Conservation (phyloP, 2,797 vertebrate genomes). For the Enteromius thamalakanensis region DNA sequence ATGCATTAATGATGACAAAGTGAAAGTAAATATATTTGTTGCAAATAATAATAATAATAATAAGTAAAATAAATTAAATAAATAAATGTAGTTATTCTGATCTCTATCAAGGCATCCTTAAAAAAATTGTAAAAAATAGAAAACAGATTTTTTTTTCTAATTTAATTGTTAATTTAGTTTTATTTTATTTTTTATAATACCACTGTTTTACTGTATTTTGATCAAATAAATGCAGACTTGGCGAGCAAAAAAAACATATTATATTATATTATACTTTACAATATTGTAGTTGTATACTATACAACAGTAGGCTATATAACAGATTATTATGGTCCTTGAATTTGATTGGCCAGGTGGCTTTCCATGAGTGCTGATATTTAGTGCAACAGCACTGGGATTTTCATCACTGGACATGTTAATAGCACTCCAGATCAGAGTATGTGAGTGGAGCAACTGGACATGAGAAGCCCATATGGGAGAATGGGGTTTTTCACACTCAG, state of each 20-base stretch:
- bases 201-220: not conserved
- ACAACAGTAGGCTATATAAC: not conserved
- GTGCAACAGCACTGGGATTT: slow-evolving; percentile 1
- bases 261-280: not conserved
- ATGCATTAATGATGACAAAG: not conserved
- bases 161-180: too few relatives aligned
- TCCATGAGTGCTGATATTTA: not conserved
- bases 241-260: too few relatives aligned
- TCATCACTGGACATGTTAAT: not conserved
- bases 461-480: not conserved
- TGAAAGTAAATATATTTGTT: not conserved
- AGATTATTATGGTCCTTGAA: not conserved
- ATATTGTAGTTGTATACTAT: not conserved
- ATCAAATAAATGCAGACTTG: not conserved
- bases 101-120: not conserved
- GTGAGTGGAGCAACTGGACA: not conserved
- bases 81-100: not conserved
- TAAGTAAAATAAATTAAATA: too few relatives aligned
- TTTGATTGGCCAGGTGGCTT: not conserved
- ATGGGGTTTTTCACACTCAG: not conserved
- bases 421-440: not conserved
- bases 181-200: too few relatives aligned
- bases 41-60: not conserved
- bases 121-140: not conserved
- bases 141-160: not conserved